Evolutionary conservation across 2,113 vertebrate species (phyloP), one percentile per base, ranked within the genome.

Genomic region (human): DNA sequence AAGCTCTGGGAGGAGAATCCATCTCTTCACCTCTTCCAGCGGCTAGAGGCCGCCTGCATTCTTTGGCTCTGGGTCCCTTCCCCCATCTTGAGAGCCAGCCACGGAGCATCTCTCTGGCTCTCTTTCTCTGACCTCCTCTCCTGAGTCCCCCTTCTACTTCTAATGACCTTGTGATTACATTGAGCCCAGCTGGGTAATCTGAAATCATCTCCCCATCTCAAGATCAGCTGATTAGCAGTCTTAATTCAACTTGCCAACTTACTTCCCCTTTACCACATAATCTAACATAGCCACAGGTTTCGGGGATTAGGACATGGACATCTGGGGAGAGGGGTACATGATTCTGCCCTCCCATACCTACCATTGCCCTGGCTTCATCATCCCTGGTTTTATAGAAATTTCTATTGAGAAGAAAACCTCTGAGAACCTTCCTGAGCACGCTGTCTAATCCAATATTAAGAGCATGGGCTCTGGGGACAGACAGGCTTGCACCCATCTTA

Each of bases 11-110:
- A 18, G 23, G 40, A 23, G 72, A 38, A 10, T 14, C 48, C 4
- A 2, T 18, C 18, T 25, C 30, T 22, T 17, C 0, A 50, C 57
- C 9, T 6, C n/a, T 35, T 40, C 35, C 12, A 14, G 73, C 32
- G 12, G 52, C 75, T 4, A 2, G 59, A 45, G 61, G 68, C 2
- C 0, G 0, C 81, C 35, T 0, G 0, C 12, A 2, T 3, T 8
- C 64, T n/a, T 61, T 5, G 55, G 85, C 70, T 83, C 45, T 2
- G 2, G 72, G 68, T n/a, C 14, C 20, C 32, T 40, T 57, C 61
- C 35, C 30, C 66, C 17, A 4, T 23, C 32, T 0, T 12, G 9
- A 79, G 25, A 43, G 80, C 73, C 35, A 32, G 81, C 5, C 1
- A 1, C 0, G 5, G 0, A 6, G 35, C 48, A 0, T 43, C 45